These are phyloP conservation scores for Cerceris ruficornis DNA, from an alignment of 2,888 invertebrate species.

Conservation along the genomic window DNA sequence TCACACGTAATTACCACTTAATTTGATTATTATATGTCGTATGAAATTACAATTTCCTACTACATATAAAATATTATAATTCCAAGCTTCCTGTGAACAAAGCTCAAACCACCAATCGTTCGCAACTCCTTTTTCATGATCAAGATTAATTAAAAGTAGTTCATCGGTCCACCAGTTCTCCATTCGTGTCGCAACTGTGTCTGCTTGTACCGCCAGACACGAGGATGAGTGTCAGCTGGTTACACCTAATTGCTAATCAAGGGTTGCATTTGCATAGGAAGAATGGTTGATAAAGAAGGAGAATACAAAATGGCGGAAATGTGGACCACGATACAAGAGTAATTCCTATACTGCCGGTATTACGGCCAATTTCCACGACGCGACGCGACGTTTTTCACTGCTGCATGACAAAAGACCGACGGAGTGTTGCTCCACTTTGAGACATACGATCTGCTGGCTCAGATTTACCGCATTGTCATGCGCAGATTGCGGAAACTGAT, in stretches of 20 bases:
- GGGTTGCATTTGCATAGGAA: constrained; percentile 57
- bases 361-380: constrained; percentile 41
- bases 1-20: no score
- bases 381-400: constrained; percentile 1
- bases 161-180: no score
- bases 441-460: no score
- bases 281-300: constrained; percentile 14
- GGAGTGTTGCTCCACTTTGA: no score
- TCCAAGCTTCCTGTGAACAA: no score
- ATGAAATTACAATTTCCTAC: no score
- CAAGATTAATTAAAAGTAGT: constrained; percentile 12
- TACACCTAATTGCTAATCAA: constrained; percentile 67
- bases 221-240: constrained; percentile 56
- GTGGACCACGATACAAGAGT: constrained; percentile 14
- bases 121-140: no score
- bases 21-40: no score
- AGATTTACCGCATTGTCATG: no score
- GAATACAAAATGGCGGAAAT: constrained; percentile 26
- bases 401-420: neutral
- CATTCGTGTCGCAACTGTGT: constrained; percentile 5
- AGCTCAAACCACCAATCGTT: no score
- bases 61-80: no score
- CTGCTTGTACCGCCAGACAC: constrained; percentile 30
- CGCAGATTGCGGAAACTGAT: no score
- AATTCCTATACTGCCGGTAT: constrained; percentile 22